Conservation (phyloP, 92 coral and sea anemone genomes). For the Plumapathes pennacea region DNA sequence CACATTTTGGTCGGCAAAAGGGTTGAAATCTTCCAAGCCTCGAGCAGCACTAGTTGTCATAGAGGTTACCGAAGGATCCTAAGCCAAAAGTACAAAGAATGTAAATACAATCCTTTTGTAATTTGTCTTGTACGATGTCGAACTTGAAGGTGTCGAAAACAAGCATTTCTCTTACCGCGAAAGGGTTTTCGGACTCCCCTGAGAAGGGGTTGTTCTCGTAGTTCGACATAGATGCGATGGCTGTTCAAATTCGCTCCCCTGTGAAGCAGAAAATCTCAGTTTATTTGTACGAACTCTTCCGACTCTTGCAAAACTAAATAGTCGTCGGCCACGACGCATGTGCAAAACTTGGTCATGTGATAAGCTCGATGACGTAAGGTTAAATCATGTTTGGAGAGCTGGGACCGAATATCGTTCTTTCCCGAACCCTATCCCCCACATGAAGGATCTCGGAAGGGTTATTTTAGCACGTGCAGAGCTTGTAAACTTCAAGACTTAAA, state of each 20-base stretch:
- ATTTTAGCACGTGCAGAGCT: too few species aligned
- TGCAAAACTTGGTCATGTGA: too few species aligned
- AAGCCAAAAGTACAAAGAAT: background rate
- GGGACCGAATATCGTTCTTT: too few species aligned
- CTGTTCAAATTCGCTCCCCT: background rate
- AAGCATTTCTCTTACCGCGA: conserved; percentile 99
- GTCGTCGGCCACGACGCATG: too few species aligned
- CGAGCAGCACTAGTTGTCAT: conserved; percentile 82
- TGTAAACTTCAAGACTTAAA: too few species aligned
- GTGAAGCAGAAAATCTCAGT: too few species aligned
- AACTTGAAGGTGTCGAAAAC: background rate
- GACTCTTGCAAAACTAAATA: too few species aligned
- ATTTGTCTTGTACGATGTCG: background rate
- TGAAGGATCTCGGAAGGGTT: too few species aligned
- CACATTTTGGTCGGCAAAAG: conserved; percentile 84
- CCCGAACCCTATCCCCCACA: too few species aligned
- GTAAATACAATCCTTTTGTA: background rate
- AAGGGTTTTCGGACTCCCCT: conserved; percentile 92
- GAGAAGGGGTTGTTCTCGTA: conserved; percentile 71
- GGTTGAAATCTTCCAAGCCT: conserved; percentile 96
- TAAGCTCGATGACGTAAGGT: too few species aligned
- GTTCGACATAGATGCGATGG: conserved; percentile 17
- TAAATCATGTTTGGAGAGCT: too few species aligned
- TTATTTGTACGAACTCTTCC: too few species aligned
- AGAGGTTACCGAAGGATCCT: conserved; percentile 96